These are phyloP conservation scores for Sinocyclocheilus maitianheensis DNA, from an alignment of 2,113 vertebrate genomes.

Conservation along the genomic window DNA sequence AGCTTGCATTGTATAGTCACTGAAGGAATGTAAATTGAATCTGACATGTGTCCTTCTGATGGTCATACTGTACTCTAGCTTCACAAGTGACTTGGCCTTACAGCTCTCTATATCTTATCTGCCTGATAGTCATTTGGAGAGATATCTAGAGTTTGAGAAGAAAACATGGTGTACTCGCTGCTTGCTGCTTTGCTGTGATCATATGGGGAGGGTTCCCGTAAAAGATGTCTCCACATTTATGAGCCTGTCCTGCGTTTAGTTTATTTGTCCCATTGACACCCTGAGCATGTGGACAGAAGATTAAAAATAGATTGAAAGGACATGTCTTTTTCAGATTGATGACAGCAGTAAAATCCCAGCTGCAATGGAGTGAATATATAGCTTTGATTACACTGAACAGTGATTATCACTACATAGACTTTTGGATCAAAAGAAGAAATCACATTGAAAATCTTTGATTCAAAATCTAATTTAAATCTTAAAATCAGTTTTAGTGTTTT, in stretches of 20 bases:
- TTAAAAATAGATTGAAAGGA: constrained; percentile 19
- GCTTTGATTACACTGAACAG: background rate
- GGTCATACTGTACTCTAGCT: background rate
- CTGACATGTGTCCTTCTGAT: constrained; percentile 24
- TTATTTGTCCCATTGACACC: background rate
- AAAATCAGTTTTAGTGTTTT: background rate
- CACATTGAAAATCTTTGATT: background rate
- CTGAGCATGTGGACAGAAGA: constrained; percentile 3
- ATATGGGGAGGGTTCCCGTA: background rate
- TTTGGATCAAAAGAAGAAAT: too few relatives aligned
- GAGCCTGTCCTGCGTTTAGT: background rate
- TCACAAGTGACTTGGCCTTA: background rate
- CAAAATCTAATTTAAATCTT: background rate
- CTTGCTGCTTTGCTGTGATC: background rate
- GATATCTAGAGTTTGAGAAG: background rate
- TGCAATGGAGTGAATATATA: background rate
- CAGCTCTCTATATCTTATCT: background rate
- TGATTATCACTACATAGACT: background rate
- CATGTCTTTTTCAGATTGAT: constrained; percentile 13
- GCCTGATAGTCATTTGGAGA: background rate
- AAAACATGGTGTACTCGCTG: background rate
- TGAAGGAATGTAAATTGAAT: constrained; percentile 4
- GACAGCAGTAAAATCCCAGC: background rate
- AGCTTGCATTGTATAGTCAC: background rate
- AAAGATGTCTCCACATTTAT: background rate